Evolutionary conservation across 1,140 invertebrate species (phyloP), one percentile per base, ranked within the genome.

Genomic region (Nilaparvata lugens): DNA sequence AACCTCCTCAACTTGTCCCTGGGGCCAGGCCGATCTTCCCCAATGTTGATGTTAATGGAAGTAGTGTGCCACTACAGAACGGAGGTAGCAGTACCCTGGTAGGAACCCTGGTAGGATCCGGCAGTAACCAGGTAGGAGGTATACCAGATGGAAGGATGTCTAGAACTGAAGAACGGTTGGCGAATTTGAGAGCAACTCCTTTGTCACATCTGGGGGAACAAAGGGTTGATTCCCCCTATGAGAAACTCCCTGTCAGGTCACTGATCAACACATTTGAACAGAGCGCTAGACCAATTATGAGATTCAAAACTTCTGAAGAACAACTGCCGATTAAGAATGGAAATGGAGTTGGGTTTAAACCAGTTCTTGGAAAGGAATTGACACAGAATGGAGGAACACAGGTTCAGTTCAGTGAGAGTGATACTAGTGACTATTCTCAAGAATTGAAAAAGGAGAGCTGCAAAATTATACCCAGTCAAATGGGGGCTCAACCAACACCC

Each of bases 251-350:
- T 6, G 82, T 86, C 0, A 83, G 79, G 64, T 78, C 79, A 21
- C 64, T 86, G 16, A 85, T 86, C 51, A 74, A 78, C 56, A 80
- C 78, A 57, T 86, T 85, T 64, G 81, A 84, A 64, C 78, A 83
- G 66, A 80, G 75, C 0, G 75, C 76, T 9, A 71, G 79, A 68
- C 81, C 81, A 2, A 62, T 75, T 4, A 72, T 83, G 66, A 76
- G 77, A 38, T 79, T 79, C 52, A 81, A 81, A 65, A 79, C 81
- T 66, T 74, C 79, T 18, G 73, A 76, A 59, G 71, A 75, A 11
- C 68, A 70, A 35, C 60, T 71, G 6, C 68, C 72, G 18, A 66
- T 31, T 56, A 16, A 42, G 9, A 35, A 35, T 11, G 31, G 31
- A 11, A 35, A 35, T 35, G 31, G 31, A 11, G 2, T 35, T 35